Percentiles rank a stretch among this genome's conserved stretches.
Conservation (phyloP, 2,888 invertebrate genomes). For the Nephrotoma flavescens region DNA sequence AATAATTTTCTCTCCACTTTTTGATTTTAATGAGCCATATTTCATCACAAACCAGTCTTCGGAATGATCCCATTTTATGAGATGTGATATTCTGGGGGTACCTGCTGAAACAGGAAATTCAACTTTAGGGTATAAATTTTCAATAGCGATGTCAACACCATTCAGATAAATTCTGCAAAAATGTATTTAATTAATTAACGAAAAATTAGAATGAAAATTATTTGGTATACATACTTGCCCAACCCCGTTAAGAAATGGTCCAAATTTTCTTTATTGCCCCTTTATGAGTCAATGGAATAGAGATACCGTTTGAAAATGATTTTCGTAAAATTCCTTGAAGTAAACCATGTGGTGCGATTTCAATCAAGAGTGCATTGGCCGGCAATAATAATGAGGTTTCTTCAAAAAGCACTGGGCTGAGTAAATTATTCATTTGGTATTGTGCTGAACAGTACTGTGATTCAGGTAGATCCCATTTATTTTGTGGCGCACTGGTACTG, state of each 20-base stretch:
- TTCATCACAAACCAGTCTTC: slow-evolving; percentile 60
- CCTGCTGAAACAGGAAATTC: slow-evolving; percentile 72
- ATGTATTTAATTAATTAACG: slow-evolving; percentile 17
- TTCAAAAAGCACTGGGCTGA: slow-evolving; percentile 43
- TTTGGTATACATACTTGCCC: slow-evolving; percentile 25
- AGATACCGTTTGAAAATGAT: slow-evolving; percentile 37
- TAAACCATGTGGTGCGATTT: slow-evolving; percentile 54
- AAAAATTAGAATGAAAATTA: too few species aligned
- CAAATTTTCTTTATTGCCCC: slow-evolving; percentile 35
- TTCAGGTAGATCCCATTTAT: slow-evolving; percentile 51
- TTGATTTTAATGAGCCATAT: slow-evolving; percentile 30
- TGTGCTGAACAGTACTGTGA: slow-evolving; percentile 58
- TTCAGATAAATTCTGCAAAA: slow-evolving; percentile 50
- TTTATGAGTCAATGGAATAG: slow-evolving; percentile 45
- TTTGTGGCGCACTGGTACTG: slow-evolving; percentile 63
- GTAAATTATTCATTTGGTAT: slow-evolving; percentile 75
- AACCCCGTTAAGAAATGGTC: slow-evolving; percentile 29
- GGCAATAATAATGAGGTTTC: slow-evolving; percentile 48
- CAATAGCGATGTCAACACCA: slow-evolving; percentile 60
- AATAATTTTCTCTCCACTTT: slow-evolving; percentile 48
- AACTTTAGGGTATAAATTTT: slow-evolving; percentile 60
- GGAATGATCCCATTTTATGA: slow-evolving; percentile 80
- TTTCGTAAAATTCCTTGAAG: slow-evolving; percentile 51
- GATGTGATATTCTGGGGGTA: slow-evolving; percentile 70
- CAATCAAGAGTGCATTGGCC: slow-evolving; percentile 45